Base-by-base conservation (phyloP, 2,113 vertebrate species). In the Turdus rufiventris region DNA sequence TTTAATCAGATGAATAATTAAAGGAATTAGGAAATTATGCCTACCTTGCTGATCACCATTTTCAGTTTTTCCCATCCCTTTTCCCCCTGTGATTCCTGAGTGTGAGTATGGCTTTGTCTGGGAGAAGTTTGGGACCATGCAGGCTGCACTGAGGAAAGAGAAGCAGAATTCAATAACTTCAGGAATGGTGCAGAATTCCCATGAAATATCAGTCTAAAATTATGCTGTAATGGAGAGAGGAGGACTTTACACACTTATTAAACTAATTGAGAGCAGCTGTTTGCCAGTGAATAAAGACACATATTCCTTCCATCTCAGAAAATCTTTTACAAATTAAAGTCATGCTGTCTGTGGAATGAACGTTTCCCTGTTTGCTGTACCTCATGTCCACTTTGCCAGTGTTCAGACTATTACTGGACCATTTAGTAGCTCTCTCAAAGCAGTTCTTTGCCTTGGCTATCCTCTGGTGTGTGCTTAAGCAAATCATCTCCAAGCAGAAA, bases 401-500 rank as follows among this genome's bases (percentile, higher is more conserved):
- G 70, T 53, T 74, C 76, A 89, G 8, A 33, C 33, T 63, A 36
- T 72, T 84, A 43, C 51, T 73, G 66, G 79, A 67, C 58, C 51
- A 40, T 47, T 91, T 58, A 72, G 60, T 11, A 58, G 50, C 23
- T 17, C 45, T 78, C 48, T 85, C 45, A 65, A 88, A 87, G 50
- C 29, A 73, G 26, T 34, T 76, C 54, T 89, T 96, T 87, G 78
- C 21, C 40, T 93, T 93, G 72, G 23, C 57, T 89, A 63, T 91
- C 29, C 84, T 89, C 77, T 70, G 26, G 80, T 57, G 56, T 60
- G 51, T 87, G 61, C 58, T 93, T 72, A 63, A 85, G 66, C 50
- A 88, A 79, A 94, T 90, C 40, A 81, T 5, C 36, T 94, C 63
- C 63, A 70, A 83, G 81, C 45, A 88, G 78, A 86, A 94, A 43